These are phyloP conservation scores for Drosophila erecta DNA, from an alignment of 1,140 invertebrate genomes.

Conservation along the genomic window DNA sequence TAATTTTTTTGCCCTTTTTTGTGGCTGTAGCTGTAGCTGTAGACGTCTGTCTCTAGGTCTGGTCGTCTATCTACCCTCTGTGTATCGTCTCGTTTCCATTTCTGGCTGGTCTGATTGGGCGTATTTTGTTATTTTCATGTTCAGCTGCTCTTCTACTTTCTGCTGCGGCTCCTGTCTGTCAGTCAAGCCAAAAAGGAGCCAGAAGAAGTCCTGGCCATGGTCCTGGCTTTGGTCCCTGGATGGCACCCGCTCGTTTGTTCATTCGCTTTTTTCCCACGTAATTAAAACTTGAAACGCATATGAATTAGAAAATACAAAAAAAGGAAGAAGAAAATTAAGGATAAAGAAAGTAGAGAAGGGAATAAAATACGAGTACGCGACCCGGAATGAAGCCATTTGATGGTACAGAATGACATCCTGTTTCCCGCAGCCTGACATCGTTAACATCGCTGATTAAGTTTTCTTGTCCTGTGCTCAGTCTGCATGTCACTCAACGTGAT, in stretches of 20 bases:
- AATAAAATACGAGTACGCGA: constrained; percentile 66
- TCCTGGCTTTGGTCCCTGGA: constrained; percentile 16
- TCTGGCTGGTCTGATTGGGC: constrained; percentile 74
- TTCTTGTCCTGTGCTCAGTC: constrained; percentile 73
- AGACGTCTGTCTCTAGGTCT: constrained; percentile 39
- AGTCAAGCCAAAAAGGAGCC: constrained; percentile 63
- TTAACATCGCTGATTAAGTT: constrained; percentile 83
- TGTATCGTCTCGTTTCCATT: constrained; percentile 59
- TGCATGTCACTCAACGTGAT: constrained; percentile 77
- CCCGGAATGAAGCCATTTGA: constrained; percentile 63
- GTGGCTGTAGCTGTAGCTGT: constrained; percentile 10
- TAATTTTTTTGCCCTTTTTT: constrained; percentile 74
- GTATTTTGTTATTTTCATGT: constrained; percentile 82
- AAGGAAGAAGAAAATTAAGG: constrained; percentile 31
- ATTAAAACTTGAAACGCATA: constrained; percentile 83
- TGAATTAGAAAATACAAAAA: constrained; percentile 74
- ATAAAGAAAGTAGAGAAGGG: constrained; percentile 43
- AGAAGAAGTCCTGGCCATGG: constrained; percentile 32
- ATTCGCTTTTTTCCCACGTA: constrained; percentile 71
- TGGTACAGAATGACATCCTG: constrained; percentile 51
- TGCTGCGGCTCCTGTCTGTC: constrained; percentile 36
- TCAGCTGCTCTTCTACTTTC: constrained; percentile 31
- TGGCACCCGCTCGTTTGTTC: constrained; percentile 55
- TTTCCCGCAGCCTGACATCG: constrained; percentile 70
- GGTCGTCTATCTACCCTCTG: constrained; percentile 31